Conservation (phyloP, 2,888 invertebrate species). For the Agriopis marginaria region DNA sequence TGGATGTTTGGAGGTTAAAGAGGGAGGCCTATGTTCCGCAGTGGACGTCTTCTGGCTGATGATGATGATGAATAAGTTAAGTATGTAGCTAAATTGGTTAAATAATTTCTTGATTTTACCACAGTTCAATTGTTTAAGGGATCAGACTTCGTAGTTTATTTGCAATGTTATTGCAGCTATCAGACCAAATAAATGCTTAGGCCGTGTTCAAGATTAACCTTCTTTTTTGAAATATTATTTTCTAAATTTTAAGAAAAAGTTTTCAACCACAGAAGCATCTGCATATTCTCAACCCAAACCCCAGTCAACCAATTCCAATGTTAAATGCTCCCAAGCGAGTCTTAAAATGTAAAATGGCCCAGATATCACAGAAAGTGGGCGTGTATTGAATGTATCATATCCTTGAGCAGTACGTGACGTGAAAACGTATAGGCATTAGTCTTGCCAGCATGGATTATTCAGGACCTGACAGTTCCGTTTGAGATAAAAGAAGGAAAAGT, state of each 20-base stretch:
- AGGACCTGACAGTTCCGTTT: slow-evolving; percentile 29
- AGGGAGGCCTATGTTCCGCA: no score
- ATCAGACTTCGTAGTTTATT: no score
- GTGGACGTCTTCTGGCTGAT: no score
- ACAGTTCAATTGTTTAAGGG: no score
- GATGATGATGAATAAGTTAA: no score
- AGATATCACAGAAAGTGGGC: slow-evolving; percentile 44
- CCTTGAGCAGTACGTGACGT: slow-evolving; percentile 53
- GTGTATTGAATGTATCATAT: slow-evolving; percentile 54
- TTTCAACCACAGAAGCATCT: background rate
- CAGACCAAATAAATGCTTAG: no score
- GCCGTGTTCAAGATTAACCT: no score
- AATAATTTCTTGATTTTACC: no score
- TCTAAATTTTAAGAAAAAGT: background rate
- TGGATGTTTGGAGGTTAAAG: no score
- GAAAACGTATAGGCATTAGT: slow-evolving; percentile 51
- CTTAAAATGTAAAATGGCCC: slow-evolving; percentile 44
- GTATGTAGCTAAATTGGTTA: no score
- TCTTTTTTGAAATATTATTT: no score
- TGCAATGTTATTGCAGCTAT: no score
- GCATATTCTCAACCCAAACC: background rate
- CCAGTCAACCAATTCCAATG: slow-evolving; percentile 16
- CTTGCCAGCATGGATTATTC: slow-evolving; percentile 42
- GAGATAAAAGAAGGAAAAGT: slow-evolving; percentile 26
- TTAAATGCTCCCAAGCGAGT: slow-evolving; percentile 33